Base-by-base conservation (phyloP, 1,140 invertebrate genomes). In the Drosophila takahashii region DNA sequence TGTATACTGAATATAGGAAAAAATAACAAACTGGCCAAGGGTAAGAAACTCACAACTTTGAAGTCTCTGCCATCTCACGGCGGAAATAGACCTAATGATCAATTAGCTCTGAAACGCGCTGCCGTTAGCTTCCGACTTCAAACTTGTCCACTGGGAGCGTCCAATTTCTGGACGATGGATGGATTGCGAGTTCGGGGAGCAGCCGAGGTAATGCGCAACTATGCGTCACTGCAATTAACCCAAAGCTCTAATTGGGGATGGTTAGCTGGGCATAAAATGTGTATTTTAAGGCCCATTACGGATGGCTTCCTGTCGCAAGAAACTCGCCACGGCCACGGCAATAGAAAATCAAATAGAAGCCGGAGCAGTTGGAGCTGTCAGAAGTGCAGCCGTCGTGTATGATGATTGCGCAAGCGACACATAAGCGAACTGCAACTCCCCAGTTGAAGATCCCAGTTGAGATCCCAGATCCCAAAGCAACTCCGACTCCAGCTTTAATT, bases 31-130 rank as follows among this genome's bases (percentile, higher is more conserved):
- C 51, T 34, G 48, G 34, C 32, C 16, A 34, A 48, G 50, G 41
- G 66, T 32, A 48, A 56, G 67, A 53, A 45, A 70, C 67, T 57
- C 50, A 36, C 37, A 34, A 67, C 36, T 51, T 67, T 37, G 29
- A 51, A 56, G 48, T 61, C 47, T 4, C 26, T 65, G 61, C 56
- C 77, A 79, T 72, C 72, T 77, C 59, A 75, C 42, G 77, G 77
- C 85, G 84, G 84, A 89, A 89, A 89, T 80, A 71, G 80, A 84
- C 72, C 87, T 89, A 89, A 89, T 89, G 84, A 89, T 89, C 84
- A 89, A 89, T 89, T 89, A 89, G 85, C 86, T 89, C 72, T 60
- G 66, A 75, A 57, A 37, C 58, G 56, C 45, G 52, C 37, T 42
- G 53, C 84, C 79, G 84, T 89, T 89, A 89, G 79, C 80, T 89